Conservation (phyloP, 2,113 vertebrate species). For the Platichthys flesus region DNA sequence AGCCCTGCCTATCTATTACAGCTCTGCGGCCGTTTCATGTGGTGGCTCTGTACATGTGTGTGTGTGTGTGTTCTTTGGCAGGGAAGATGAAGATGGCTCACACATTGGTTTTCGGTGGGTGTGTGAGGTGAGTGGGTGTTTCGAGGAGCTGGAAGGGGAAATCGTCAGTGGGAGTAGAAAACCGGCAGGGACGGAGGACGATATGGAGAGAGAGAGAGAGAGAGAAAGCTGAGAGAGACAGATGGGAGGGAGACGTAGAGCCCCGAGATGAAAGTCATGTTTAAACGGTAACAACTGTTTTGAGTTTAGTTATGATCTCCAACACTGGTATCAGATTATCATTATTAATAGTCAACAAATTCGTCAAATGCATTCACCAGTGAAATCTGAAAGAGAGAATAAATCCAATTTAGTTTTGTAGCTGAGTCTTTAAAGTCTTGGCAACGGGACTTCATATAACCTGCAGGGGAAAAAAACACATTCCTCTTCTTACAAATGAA, state of each 20-base stretch:
- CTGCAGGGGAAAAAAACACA: not conserved
- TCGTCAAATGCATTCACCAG: not conserved
- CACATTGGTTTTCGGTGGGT: constrained; percentile 51
- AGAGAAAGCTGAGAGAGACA: constrained; percentile 35
- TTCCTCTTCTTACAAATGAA: not conserved
- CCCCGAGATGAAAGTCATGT: constrained; percentile 19
- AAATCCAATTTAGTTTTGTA: not conserved
- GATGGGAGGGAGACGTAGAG: constrained; percentile 22
- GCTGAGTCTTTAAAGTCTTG: not conserved
- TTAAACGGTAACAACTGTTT: constrained; percentile 10
- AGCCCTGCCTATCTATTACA: constrained; percentile 66
- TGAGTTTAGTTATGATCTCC: not conserved
- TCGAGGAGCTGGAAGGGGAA: constrained; percentile 49
- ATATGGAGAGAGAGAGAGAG: not conserved
- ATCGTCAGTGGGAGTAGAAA: constrained; percentile 58
- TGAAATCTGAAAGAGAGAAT: not conserved
- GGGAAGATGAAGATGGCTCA: constrained; percentile 28
- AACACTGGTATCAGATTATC: not conserved
- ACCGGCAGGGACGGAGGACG: constrained; percentile 41
- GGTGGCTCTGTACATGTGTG: constrained; percentile 33
- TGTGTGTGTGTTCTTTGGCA: constrained; percentile 27
- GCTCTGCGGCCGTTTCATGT: constrained; percentile 45
- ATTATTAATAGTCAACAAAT: not conserved
- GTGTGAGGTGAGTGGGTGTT: constrained; percentile 68
- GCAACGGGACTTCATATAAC: not conserved